Conservation (phyloP, 1,140 invertebrate genomes). For the Plectrocnemia conspersa region DNA sequence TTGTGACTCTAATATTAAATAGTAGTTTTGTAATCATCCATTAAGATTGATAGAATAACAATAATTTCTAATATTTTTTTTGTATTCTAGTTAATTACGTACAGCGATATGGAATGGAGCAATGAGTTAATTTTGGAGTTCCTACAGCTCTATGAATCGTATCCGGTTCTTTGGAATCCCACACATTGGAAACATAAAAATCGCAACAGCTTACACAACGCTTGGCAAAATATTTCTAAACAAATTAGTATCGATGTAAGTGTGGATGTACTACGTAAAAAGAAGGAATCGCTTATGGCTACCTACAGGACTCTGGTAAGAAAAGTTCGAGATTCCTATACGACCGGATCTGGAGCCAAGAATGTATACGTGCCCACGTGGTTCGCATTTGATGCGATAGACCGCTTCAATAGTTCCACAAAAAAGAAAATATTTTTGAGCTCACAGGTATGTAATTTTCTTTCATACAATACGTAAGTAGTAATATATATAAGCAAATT, state of each 20-base stretch:
- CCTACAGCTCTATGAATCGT: constrained; percentile 28
- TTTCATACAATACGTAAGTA: no score
- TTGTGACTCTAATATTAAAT: no score
- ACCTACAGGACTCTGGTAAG: constrained; percentile 24
- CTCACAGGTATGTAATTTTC: no score
- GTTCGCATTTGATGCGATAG: constrained; percentile 36
- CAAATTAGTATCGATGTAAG: constrained; percentile 16
- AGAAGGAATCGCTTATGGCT: constrained; percentile 39
- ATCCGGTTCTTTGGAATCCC: constrained; percentile 34
- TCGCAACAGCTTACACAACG: constrained; percentile 24
- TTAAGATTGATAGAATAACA: no score
- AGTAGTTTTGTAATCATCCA: no score
- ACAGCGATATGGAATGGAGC: constrained; percentile 19
- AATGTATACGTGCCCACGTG: constrained; percentile 34
- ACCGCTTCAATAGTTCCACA: no score
- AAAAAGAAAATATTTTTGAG: no score
- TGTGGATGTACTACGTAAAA: constrained; percentile 36
- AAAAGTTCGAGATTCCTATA: constrained; percentile 31
- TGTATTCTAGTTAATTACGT: no score
- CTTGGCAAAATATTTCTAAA: constrained; percentile 25
- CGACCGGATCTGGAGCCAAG: constrained; percentile 14
- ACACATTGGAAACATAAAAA: constrained; percentile 30
- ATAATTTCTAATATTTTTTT: no score
- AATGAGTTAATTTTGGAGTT: constrained; percentile 32
- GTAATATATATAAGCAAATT: no score